Evolutionary conservation across 2,888 invertebrate species (phyloP).

Genomic region (Aphidoletes aphidimyza): DNA sequence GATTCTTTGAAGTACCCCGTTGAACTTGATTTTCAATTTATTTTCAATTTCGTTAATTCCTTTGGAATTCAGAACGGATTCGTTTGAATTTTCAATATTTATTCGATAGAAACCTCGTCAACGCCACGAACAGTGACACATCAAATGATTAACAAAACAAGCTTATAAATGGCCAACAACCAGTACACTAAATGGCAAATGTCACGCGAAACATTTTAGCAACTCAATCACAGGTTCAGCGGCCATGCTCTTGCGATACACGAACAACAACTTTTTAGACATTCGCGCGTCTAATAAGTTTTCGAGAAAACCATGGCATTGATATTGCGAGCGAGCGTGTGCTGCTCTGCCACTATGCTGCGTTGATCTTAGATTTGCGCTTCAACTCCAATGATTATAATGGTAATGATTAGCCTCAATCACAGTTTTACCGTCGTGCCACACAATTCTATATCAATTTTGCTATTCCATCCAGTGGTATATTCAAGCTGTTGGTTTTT

Average conservation of each 20-base stretch:
- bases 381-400: slow-evolving; percentile 3
- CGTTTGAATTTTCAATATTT: too few species aligned
- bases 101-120: too few species aligned
- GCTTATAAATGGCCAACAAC: not conserved
- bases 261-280: too few species aligned
- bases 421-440: not conserved
- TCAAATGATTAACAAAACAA: not conserved
- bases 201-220: not conserved
- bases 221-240: too few species aligned
- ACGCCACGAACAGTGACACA: not conserved
- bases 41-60: too few species aligned
- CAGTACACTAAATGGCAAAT: not conserved
- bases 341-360: not conserved
- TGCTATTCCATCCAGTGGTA: not conserved
- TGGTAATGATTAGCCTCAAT: slow-evolving; percentile 40
- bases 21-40: too few species aligned
- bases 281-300: not conserved
- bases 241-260: too few species aligned
- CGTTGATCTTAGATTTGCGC: not conserved
- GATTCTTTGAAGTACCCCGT: too few species aligned
- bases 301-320: slow-evolving; percentile 39
- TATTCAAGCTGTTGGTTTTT: not conserved
- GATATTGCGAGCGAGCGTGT: not conserved
- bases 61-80: too few species aligned
- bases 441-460: not conserved